Evolutionary conservation across 2,888 invertebrate species (phyloP).

Genomic region (Megastigmus dorsalis): DNA sequence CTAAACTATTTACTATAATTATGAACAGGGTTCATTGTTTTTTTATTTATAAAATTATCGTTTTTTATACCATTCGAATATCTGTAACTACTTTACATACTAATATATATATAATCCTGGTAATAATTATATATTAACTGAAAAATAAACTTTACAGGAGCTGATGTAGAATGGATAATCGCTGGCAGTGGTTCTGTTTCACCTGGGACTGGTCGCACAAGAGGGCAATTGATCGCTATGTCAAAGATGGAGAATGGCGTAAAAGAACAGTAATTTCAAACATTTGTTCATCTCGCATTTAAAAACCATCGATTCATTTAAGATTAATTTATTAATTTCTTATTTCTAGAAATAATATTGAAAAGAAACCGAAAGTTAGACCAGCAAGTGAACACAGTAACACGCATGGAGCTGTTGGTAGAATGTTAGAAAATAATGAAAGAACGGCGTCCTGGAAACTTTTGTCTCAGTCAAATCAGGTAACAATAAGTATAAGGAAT

Average conservation of each 20-base stretch:
- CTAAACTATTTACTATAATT: too few relatives aligned
- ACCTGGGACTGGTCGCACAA: conserved; percentile 74
- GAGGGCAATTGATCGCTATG: conserved; percentile 67
- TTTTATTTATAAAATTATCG: too few relatives aligned
- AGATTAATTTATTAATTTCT: not conserved
- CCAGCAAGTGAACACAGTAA: conserved; percentile 35
- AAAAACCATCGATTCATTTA: not conserved
- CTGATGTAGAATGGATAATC: conserved; percentile 87
- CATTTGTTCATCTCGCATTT: not conserved
- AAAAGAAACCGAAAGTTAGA: conserved; percentile 34
- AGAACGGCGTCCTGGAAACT: conserved; percentile 49
- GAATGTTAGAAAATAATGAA: conserved; percentile 38
- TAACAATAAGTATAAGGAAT: too few relatives aligned
- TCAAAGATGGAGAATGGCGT: conserved; percentile 60
- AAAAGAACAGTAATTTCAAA: conserved; percentile 59
- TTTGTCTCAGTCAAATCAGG: conserved; percentile 41
- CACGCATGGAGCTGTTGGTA: not conserved
- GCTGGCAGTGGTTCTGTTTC: conserved; percentile 79
- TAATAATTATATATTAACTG: too few relatives aligned
- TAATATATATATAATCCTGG: not conserved
- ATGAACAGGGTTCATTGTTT: too few relatives aligned
- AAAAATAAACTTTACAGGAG: conserved; percentile 71
- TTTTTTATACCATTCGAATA: too few relatives aligned
- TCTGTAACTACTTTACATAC: not conserved
- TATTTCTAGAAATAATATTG: conserved; percentile 11